A percentile compares a stretch with the other conserved stretches of the same genome.
phyloP scores from a whole-genome alignment of 2,113 vertebrate genomes.

The Corydoras sp. region DNA sequence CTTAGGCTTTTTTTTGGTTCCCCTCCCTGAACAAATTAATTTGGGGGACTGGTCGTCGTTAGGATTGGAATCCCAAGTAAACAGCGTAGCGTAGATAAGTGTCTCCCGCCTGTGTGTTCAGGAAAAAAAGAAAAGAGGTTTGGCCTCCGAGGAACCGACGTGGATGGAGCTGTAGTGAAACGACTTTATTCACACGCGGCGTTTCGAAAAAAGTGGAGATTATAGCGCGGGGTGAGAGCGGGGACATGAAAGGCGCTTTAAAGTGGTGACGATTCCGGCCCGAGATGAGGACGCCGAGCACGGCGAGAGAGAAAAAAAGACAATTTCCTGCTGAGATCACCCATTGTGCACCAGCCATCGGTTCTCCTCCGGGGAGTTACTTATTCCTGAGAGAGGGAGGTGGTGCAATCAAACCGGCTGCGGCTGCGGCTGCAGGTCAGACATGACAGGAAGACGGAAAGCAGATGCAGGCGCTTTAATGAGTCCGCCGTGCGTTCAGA shows the following conservation, averaged over 20 bases:
- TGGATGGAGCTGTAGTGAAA: no score
- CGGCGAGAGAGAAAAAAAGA: slow-evolving; percentile 10
- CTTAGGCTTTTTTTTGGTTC: slow-evolving; percentile 10
- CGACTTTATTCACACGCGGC: no score
- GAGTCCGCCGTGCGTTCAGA: background rate
- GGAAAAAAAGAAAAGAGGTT: slow-evolving; percentile 1
- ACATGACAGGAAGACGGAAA: slow-evolving; percentile 6
- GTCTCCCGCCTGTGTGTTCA: background rate
- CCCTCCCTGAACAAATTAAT: background rate
- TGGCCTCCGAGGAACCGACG: no score
- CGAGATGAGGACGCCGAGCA: slow-evolving; percentile 27
- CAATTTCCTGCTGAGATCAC: slow-evolving; percentile 36
- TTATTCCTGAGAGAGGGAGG: slow-evolving; percentile 27
- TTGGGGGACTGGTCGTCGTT: background rate
- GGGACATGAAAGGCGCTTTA: slow-evolving; percentile 42
- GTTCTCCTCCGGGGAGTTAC: slow-evolving; percentile 27
- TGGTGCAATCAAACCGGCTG: slow-evolving; percentile 15
- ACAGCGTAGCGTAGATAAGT: no score
- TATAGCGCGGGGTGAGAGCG: slow-evolving; percentile 8
- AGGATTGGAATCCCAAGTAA: background rate
- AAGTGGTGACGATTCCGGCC: slow-evolving; percentile 50
- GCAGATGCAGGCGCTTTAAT: slow-evolving; percentile 9
- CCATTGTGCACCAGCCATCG: slow-evolving; percentile 34
- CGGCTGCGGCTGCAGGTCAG: slow-evolving; percentile 13
- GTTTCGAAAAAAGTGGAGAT: background rate